Evolutionary conservation across 2,888 invertebrate genomes (phyloP).

Genomic region (Drosophila picticornis): DNA sequence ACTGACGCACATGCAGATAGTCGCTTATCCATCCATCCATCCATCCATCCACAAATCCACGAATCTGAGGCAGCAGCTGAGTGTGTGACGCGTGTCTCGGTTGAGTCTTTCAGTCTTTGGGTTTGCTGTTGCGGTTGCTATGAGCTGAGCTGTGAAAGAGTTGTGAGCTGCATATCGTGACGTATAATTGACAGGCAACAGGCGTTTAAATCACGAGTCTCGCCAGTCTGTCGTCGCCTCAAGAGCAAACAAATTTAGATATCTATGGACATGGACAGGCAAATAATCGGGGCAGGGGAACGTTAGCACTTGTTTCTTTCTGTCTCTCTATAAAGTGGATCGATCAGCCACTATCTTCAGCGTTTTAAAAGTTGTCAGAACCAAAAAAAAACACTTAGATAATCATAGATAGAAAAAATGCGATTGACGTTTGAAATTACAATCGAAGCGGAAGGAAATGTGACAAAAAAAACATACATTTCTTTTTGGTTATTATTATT

Average conservation of each 20-base stretch:
- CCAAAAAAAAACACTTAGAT: slow-evolving; percentile 11
- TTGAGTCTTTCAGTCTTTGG: slow-evolving; percentile 3
- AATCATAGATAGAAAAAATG: slow-evolving; percentile 5
- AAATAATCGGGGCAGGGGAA: not conserved
- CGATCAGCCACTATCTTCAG: slow-evolving; percentile 40
- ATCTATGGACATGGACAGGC: slow-evolving; percentile 51
- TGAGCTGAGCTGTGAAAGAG: slow-evolving; percentile 59
- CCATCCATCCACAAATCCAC: slow-evolving; percentile 6
- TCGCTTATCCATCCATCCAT: slow-evolving; percentile 4
- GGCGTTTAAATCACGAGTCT: slow-evolving; percentile 65
- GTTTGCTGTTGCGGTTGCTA: not conserved
- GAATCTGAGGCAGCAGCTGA: slow-evolving; percentile 18
- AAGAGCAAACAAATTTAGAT: slow-evolving; percentile 71
- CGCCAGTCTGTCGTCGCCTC: slow-evolving; percentile 67
- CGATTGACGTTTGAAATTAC: slow-evolving; percentile 62
- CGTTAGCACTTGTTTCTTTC: not conserved
- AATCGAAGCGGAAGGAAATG: slow-evolving; percentile 73
- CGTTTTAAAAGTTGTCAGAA: slow-evolving; percentile 39
- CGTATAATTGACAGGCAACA: slow-evolving; percentile 76
- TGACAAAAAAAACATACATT: slow-evolving; percentile 21
- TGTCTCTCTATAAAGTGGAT: slow-evolving; percentile 20
- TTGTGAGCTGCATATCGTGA: slow-evolving; percentile 66
- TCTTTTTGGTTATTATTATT: not conserved
- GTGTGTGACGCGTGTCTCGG: slow-evolving; percentile 43
- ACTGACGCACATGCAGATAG: slow-evolving; percentile 45